phyloP scores from a whole-genome alignment of 1,140 invertebrate species.

The Daktulosphaira vitifoliae region DNA sequence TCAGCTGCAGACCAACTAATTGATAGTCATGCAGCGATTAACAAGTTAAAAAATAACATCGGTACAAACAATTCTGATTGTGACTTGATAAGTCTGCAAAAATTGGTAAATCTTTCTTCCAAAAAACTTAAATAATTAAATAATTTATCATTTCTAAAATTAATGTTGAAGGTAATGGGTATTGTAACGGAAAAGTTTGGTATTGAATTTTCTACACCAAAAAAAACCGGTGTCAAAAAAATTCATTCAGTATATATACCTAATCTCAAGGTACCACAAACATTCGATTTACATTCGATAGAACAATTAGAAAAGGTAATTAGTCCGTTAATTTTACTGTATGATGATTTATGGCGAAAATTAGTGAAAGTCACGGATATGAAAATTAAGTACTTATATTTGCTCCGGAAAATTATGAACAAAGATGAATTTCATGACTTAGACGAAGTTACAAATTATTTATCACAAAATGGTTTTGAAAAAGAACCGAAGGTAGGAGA shows the following conservation, averaged over 20 bases:
- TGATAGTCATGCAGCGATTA: not conserved
- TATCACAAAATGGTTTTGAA: not conserved
- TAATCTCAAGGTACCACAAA: not conserved
- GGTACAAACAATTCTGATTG: not conserved
- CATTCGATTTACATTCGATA: no score
- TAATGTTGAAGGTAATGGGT: not conserved
- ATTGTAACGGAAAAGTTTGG: not conserved
- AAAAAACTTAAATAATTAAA: no score
- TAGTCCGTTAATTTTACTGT: not conserved
- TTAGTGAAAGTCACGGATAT: not conserved
- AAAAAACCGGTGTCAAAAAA: not conserved
- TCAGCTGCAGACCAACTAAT: not conserved
- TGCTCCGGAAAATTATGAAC: constrained; percentile 3
- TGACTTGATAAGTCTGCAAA: not conserved
- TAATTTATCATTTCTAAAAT: no score
- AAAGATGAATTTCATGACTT: constrained; percentile 1
- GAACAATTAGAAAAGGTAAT: no score
- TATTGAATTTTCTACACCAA: not conserved
- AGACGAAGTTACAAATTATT: not conserved
- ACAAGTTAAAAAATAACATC: not conserved
- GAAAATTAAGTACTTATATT: not conserved
- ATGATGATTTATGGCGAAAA: not conserved
- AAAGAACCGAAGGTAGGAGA: not conserved
- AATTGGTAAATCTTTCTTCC: not conserved
- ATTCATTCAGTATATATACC: not conserved